These are phyloP conservation scores for Entelurus aequoreus DNA, from an alignment of 2,113 vertebrate species.

Conservation along the genomic window DNA sequence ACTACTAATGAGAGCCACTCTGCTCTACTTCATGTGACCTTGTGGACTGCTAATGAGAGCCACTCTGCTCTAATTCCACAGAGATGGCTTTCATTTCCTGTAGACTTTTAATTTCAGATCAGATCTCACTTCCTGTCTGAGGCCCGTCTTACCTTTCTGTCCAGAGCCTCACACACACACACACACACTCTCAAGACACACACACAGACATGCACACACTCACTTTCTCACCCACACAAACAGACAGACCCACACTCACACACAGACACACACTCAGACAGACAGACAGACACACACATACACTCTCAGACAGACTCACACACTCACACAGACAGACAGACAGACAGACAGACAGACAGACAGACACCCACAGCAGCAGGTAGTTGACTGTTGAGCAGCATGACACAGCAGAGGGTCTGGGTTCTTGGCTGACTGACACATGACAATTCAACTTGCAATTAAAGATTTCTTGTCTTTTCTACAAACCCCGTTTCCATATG, in stretches of 20 bases:
- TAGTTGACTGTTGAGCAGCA: slow-evolving; percentile 1
- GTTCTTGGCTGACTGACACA: slow-evolving; percentile 22
- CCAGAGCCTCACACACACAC: background rate
- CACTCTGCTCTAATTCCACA: slow-evolving; percentile 9
- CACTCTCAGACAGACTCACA: background rate
- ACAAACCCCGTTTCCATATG: too few species aligned
- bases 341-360: too few species aligned
- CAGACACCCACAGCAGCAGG: too few species aligned
- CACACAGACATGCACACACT: too few species aligned
- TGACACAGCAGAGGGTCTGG: slow-evolving; percentile 28
- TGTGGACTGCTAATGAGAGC: too few species aligned
- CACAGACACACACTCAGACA: too few species aligned
- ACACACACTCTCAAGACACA: too few species aligned
- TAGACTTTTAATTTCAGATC: slow-evolving; percentile 32
- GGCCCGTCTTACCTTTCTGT: background rate
- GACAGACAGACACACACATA: too few species aligned
- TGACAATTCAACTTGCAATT: background rate
- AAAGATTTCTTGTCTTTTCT: slow-evolving; percentile 24
- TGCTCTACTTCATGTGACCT: too few species aligned
- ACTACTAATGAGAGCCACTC: too few species aligned
- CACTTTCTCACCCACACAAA: too few species aligned
- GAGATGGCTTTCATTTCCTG: slow-evolving; percentile 36
- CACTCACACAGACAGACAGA: background rate
- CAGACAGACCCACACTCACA: too few species aligned
- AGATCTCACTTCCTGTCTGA: slow-evolving; percentile 24